Evolutionary conservation across 2,797 vertebrate species (phyloP).

Genomic region (Clarias fuscus): DNA sequence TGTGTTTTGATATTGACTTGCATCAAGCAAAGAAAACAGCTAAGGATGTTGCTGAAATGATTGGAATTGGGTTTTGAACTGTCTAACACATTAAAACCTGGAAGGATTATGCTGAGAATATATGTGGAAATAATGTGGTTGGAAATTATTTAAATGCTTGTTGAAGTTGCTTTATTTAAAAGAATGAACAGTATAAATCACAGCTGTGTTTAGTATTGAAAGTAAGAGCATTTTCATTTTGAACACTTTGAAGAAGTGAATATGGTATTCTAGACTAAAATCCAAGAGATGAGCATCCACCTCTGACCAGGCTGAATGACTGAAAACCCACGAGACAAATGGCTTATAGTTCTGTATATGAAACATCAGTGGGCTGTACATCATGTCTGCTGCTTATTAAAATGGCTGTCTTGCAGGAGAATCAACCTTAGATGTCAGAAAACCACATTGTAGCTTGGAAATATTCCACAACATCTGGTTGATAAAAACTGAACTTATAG

Average conservation of each 20-base stretch:
- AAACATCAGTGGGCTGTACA: not conserved
- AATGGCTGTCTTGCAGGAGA: not conserved
- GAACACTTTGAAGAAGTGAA: not conserved
- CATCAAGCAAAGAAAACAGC: no score
- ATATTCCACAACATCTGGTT: conserved; percentile 3
- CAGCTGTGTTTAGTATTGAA: no score
- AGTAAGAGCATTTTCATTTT: no score
- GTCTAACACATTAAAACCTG: no score
- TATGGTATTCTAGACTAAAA: not conserved
- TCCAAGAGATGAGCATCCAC: not conserved
- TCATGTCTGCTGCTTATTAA: conserved; percentile 21
- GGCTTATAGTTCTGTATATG: not conserved
- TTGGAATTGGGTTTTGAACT: no score
- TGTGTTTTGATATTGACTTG: no score
- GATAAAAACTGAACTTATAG: not conserved
- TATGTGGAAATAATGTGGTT: no score
- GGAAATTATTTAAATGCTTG: no score
- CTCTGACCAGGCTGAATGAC: not conserved
- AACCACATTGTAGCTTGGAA: not conserved
- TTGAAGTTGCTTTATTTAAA: no score
- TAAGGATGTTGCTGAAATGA: no score
- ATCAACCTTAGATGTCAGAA: not conserved
- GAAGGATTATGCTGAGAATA: no score
- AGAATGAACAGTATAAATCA: no score
- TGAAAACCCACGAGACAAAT: not conserved